These are phyloP conservation scores for Hydractinia echinata DNA, from an alignment of 30 jellyfish, hydroid and myxozoan genomes.

Conservation along the genomic window DNA sequence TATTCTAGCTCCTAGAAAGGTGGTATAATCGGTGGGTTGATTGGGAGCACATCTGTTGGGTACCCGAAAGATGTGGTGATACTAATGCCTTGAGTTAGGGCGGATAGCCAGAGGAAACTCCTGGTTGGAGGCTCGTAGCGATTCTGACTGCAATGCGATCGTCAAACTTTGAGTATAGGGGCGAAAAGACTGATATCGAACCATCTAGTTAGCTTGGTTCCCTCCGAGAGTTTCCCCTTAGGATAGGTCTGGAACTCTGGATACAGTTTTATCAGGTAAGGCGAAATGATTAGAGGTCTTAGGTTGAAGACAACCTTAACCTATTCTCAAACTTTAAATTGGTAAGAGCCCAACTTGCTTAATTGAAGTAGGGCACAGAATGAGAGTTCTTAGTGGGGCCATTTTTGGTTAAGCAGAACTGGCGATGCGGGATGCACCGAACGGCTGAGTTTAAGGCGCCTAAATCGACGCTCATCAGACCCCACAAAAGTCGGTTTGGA, in stretches of 20 bases:
- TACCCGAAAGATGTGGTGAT: slow-evolving; percentile 71
- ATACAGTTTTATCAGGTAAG: slow-evolving; percentile 73
- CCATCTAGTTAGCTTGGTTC: slow-evolving; percentile 95
- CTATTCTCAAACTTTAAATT: background rate
- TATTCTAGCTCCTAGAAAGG: slow-evolving; percentile 49
- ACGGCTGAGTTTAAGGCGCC: too few relatives aligned
- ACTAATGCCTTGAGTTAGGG: slow-evolving; percentile 69
- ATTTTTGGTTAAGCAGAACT: background rate
- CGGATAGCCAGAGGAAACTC: slow-evolving; percentile 64
- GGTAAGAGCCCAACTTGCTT: slow-evolving; percentile 38
- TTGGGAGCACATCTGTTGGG: slow-evolving; percentile 52
- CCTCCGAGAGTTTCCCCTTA: slow-evolving; percentile 90
- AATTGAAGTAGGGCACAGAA: slow-evolving; percentile 34
- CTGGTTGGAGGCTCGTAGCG: slow-evolving; percentile 84
- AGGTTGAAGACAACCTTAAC: slow-evolving; percentile 65
- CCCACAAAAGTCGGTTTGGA: too few relatives aligned
- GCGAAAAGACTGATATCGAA: slow-evolving; percentile 85
- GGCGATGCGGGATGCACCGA: too few relatives aligned
- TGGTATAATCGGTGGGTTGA: too few relatives aligned
- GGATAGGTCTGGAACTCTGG: slow-evolving; percentile 79
- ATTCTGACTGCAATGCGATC: slow-evolving; percentile 77
- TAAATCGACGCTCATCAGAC: too few relatives aligned
- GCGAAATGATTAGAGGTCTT: slow-evolving; percentile 78
- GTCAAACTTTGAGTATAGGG: slow-evolving; percentile 86
- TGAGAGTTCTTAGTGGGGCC: slow-evolving; percentile 35